These are phyloP conservation scores for Tamandua tetradactyla DNA, from an alignment of 2,797 vertebrate species.

Conservation along the genomic window DNA sequence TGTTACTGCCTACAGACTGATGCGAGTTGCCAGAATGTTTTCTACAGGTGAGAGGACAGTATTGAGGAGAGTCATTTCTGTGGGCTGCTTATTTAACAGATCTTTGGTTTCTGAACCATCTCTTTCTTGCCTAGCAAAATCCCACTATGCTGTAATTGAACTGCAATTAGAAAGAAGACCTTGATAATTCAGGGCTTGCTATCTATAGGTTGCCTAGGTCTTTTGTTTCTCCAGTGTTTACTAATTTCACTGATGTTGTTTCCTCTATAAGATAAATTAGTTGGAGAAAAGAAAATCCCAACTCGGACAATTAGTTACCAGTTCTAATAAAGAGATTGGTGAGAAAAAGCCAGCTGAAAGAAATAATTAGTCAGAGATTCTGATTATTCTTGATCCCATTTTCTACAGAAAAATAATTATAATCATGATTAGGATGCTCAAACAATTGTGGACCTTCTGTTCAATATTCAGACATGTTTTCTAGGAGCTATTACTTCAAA, in stretches of 20 bases:
- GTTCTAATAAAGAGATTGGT: constrained; percentile 29
- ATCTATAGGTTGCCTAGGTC: not conserved
- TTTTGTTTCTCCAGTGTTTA: constrained; percentile 60
- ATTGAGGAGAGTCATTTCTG: not conserved
- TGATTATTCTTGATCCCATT: constrained; percentile 37
- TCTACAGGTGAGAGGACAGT: not conserved
- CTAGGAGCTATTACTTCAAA: constrained; percentile 8
- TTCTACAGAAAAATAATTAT: constrained; percentile 58
- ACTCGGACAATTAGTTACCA: constrained; percentile 47
- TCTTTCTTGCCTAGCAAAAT: not conserved
- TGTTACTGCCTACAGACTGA: not conserved
- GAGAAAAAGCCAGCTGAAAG: not conserved
- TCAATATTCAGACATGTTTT: constrained; percentile 12
- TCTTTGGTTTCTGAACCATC: not conserved
- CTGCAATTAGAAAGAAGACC: constrained; percentile 3
- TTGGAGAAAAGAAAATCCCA: constrained; percentile 39
- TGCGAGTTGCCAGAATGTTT: not conserved
- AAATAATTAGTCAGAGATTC: constrained; percentile 61
- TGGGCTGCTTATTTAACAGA: not conserved
- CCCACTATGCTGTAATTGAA: not conserved
- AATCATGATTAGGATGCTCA: constrained; percentile 44
- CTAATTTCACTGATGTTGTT: constrained; percentile 7
- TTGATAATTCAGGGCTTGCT: not conserved
- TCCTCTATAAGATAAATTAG: constrained; percentile 32
- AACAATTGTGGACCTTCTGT: constrained; percentile 46